Conservation (phyloP, 1,140 invertebrate species). For the Panagrolaimus sp. region DNA sequence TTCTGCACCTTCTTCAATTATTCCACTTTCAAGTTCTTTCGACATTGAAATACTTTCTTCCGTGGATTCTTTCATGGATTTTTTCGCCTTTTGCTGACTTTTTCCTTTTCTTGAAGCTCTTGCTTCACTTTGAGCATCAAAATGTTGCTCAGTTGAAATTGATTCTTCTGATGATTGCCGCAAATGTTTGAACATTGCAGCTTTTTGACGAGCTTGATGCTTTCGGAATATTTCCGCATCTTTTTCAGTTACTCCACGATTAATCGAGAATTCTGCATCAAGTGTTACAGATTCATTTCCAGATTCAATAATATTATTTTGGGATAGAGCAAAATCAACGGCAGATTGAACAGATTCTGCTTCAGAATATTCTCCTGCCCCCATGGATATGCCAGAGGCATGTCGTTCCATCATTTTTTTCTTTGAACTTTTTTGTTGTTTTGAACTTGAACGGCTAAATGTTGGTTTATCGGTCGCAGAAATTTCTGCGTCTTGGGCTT, state of each 20-base stretch:
- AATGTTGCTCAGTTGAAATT: background rate
- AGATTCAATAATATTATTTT: conserved; percentile 4
- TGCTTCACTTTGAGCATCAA: background rate
- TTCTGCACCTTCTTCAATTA: background rate
- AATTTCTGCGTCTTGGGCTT: background rate
- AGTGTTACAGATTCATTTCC: conserved; percentile 9
- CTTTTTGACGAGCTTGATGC: conserved; percentile 10
- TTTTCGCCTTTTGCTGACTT: background rate
- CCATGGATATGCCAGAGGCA: background rate
- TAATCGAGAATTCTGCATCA: background rate
- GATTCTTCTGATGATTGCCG: conserved; percentile 9
- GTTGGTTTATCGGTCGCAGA: background rate
- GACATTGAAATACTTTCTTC: background rate
- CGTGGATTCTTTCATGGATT: background rate
- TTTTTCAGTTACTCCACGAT: conserved; percentile 14
- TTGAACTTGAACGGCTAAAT: background rate
- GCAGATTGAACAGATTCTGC: background rate
- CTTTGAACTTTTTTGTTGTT: conserved; percentile 6
- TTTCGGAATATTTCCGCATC: conserved; percentile 3
- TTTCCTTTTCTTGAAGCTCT: background rate
- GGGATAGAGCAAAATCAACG: background rate
- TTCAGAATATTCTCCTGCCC: background rate
- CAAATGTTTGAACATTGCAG: background rate
- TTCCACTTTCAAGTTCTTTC: background rate
- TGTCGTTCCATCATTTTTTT: background rate